Percentiles rank a stretch among this genome's conserved stretches.
These are phyloP conservation scores for Perccottus glenii DNA, from an alignment of 2,113 vertebrate genomes.

Conservation along the genomic window DNA sequence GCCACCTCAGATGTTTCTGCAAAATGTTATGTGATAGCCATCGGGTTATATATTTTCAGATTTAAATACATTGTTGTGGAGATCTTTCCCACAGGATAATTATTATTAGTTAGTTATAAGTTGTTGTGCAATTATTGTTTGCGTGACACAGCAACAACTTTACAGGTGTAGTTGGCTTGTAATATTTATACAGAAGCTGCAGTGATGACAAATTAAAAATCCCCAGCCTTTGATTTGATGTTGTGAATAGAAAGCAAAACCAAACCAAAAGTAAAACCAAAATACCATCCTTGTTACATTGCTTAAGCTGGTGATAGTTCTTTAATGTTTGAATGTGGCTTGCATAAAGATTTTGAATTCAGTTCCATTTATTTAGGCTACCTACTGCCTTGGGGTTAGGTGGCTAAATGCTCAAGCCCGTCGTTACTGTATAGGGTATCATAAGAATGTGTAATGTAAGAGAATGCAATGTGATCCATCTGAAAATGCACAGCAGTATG, in stretches of 20 bases:
- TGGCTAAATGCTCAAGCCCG: not conserved
- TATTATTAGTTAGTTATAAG: not conserved
- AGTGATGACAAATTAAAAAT: not conserved
- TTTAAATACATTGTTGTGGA: too few relatives aligned
- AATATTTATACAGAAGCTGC: too few relatives aligned
- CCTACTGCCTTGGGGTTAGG: slow-evolving; percentile 8
- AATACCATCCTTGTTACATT: not conserved
- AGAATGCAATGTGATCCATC: too few relatives aligned
- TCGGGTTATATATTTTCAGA: not conserved
- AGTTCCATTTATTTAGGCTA: too few relatives aligned
- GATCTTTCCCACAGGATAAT: not conserved
- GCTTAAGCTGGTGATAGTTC: too few relatives aligned
- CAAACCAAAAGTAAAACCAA: not conserved
- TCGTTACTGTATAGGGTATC: slow-evolving; percentile 14
- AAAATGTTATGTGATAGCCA: not conserved
- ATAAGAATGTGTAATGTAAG: too few relatives aligned
- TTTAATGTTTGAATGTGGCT: too few relatives aligned
- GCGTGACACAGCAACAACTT: not conserved
- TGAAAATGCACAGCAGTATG: too few relatives aligned
- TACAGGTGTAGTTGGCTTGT: too few relatives aligned
- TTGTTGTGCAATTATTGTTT: not conserved
- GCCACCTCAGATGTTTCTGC: not conserved
- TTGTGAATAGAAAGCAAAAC: not conserved
- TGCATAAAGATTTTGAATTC: too few relatives aligned
- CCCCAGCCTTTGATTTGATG: not conserved